Base-by-base conservation (phyloP, 2,797 vertebrate genomes). In the Pteropus rufus region DNA sequence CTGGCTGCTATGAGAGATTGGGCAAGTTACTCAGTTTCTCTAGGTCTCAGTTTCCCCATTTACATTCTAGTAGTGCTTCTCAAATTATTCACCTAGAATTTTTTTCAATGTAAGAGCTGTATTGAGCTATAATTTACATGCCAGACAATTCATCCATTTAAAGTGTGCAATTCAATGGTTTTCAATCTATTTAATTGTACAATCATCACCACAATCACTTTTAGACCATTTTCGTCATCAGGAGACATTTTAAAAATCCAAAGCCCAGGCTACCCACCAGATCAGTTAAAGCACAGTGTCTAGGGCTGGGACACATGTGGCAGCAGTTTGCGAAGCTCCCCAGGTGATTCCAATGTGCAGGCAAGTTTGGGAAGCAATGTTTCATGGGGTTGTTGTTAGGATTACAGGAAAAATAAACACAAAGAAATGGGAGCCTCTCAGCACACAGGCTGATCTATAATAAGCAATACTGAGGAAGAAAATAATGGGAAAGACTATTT, bases 131-230 rank as follows among this genome's bases (percentile, higher is more conserved):
- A 75, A 62, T 39, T 86, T 83, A 39, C 15, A 60, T 49, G 54
- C 23, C 2, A 67, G 23, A 49, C 1, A 72, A 65, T 23, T 88
- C 7, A 54, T 11, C 29, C 11, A 77, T 81, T 60, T 64, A 90
- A 67, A 65, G 31, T 16, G 1, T 49, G n/a, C 3, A 44, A 64
- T 46, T 64, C 31, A 80, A 15, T 79, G 46, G 7, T 34, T 83
- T 97, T 83, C 72, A 80, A 86, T 85, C n/a, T 88, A 58, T 36
- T 84, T 54, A 36, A 1, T 67, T 72, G 10, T 64, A 44, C 31
- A 54, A 65, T 18, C 26, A 76, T 92, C 34, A 81, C 24, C 4
- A 67, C 26, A 44, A 44, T 46, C 64, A 29, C 65, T 69, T 94
- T 86, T 36, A 89, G 24, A 46, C 39, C n/a, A 75, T 69, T 80